Base-by-base conservation (phyloP, 2,888 invertebrate genomes). In the Drosophila nr. fundita region DNA sequence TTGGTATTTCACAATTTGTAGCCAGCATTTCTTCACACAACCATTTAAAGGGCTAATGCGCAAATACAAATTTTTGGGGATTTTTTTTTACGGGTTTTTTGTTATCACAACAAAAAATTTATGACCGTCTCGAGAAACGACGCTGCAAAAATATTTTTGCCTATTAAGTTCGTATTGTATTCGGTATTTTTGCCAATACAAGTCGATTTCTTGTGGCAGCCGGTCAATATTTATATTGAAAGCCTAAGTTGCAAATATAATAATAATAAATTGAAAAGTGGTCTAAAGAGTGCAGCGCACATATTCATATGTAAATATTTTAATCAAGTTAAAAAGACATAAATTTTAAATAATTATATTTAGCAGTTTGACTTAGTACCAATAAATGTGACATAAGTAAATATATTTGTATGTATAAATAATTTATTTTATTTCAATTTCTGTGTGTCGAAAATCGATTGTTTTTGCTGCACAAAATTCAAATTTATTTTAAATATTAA, bases 1-100 rank as follows among this genome's bases (percentile, higher is more conserved):
- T 86, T 74, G 49, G 80, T 80, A 87, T 85, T 89, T 87, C 90
- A 86, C 90, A 70, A 89, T 68, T 71, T 70, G 66, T 71, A 71
- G 72, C 68, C 63, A 70, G 72, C 64, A 54, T 76, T 76, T 72
- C 61, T 63, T 38, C 40, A 69, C 30, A 34, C 34, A 50, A 63
- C 48, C 66, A 68, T 54, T 65, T 24, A 65, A 53, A 64, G 60
- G 68, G 72, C 62, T 74, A 87, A 89, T 82, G 78, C 89, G 90
- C 82, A 90, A 90, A 74, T 74, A 67, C 69, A 61, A 70, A 40
- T 71, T 67, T 85, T 48, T 32, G 40, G 21, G 15, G 8, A 0
- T 2, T 55, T 42, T 30, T 30, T 48, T 64, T 42, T 42, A 24
- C 57, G 58, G 30, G n/a, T 60, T 69, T 76, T 71, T 67, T 65